phyloP scores from a whole-genome alignment of 2,113 vertebrate species.

The Perca flavescens region DNA sequence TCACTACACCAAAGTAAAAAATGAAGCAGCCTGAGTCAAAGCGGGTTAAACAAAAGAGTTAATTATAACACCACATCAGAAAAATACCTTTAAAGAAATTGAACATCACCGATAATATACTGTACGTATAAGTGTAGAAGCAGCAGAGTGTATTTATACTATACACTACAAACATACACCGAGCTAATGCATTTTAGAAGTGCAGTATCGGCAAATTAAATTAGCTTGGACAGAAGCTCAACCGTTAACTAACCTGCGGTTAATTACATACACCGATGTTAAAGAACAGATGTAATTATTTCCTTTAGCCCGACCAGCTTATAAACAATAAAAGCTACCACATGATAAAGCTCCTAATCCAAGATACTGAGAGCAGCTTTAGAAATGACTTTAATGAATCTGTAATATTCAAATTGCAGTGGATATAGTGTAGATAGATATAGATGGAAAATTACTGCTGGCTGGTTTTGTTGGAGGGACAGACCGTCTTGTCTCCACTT shows the following conservation, averaged over 20 bases:
- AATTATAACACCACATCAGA: constrained; percentile 8
- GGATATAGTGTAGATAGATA: background rate
- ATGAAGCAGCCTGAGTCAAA: background rate
- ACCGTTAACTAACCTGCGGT: constrained; percentile 23
- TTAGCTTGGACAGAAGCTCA: constrained; percentile 6
- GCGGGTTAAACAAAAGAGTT: constrained; percentile 3
- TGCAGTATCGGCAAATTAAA: constrained; percentile 16
- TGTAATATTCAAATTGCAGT: background rate
- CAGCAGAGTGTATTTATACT: background rate
- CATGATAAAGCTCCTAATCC: background rate
- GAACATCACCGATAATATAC: background rate
- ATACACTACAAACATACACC: background rate
- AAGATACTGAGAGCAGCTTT: background rate
- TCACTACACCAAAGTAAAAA: no score
- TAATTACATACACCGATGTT: constrained; percentile 38
- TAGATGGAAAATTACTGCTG: no score
- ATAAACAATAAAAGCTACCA: constrained; percentile 10
- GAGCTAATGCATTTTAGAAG: background rate
- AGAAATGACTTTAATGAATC: background rate
- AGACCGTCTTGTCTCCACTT: constrained; percentile 17
- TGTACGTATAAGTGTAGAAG: background rate
- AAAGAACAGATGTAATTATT: constrained; percentile 21
- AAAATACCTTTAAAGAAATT: background rate
- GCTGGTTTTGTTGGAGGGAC: background rate
- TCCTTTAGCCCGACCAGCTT: background rate